A percentile compares a stretch with the other conserved stretches of the same genome.
Evolutionary conservation across 2,888 invertebrate genomes (phyloP).

Genomic region (Tortricodes alternella): DNA sequence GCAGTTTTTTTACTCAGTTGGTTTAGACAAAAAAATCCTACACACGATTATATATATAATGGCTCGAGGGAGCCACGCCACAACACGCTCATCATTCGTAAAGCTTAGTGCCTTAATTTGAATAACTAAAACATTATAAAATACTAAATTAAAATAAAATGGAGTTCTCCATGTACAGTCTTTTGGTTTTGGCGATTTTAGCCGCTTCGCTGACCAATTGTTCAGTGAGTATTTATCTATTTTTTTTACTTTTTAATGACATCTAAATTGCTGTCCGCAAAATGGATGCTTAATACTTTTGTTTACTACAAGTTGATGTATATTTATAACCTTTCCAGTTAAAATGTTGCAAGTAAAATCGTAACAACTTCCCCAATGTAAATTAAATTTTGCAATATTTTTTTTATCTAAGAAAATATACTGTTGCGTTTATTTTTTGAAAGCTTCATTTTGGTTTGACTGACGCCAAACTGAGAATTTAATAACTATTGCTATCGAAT

Average conservation of each 20-base stretch:
- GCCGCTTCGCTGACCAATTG: neutral
- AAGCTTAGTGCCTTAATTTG: neutral
- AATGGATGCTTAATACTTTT: too few relatives aligned
- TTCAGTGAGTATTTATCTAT: neutral
- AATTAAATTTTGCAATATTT: too few relatives aligned
- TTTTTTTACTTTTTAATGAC: neutral
- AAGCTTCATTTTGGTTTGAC: too few relatives aligned
- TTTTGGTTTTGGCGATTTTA: neutral
- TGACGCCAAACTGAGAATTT: too few relatives aligned
- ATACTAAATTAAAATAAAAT: neutral
- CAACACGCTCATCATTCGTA: neutral
- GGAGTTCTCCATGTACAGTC: neutral
- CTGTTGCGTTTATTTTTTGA: too few relatives aligned
- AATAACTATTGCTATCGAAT: too few relatives aligned
- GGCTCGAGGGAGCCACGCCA: neutral
- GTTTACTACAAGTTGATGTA: too few relatives aligned
- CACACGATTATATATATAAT: neutral
- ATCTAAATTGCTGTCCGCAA: neutral
- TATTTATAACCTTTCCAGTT: too few relatives aligned
- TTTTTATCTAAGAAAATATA: too few relatives aligned
- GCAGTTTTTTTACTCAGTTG: slow-evolving; percentile 3
- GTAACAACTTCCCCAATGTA: too few relatives aligned
- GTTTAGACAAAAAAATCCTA: slow-evolving; percentile 2
- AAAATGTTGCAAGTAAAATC: too few relatives aligned
- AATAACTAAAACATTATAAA: neutral